Evolutionary conservation across 2,888 invertebrate species (phyloP), one percentile per base, ranked within the genome.

Genomic region (Oscheius myriophilus): DNA sequence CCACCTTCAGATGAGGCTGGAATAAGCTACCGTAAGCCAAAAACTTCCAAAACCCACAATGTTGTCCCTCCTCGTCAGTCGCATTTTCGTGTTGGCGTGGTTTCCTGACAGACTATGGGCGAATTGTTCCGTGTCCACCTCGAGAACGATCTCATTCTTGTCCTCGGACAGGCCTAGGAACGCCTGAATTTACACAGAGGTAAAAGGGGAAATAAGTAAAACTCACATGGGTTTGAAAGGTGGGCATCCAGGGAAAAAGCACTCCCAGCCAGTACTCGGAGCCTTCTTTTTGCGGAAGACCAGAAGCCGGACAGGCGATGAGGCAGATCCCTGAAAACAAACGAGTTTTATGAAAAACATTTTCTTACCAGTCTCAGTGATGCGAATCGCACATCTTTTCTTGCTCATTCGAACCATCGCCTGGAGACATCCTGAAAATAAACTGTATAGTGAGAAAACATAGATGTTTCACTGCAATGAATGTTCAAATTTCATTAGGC

Each of bases 371-470:
- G n/a, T 18, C n/a, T 49, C 49, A 18, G 43, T 59, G 21, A 67
- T 67, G 14, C 52, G 45, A 14, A 67, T 53, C 7, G 59, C 52
- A 23, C 62, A 67, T 21, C 52, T 67, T 41, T 67, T 59, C 26
- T 41, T 59, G 45, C 67, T 61, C 59, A 67, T 61, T n/a, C 53
- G 51, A 11, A 43, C 25, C 59, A 67, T 59, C 42, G 67, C 59
- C 11, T 23, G 18, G 9, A 67, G 18, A 25, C 67, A 67, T 51
- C 46, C 67, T 67, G 33, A 43, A 67, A 42, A 7, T 18, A 2
- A n/a, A n/a, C 4, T 18, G 53, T 7, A 51, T 33, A 33, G 23
- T 7, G 4, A 23, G 43, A 25, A 18, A 21, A 25, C 52, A 18
- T 12, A 43, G 21, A n/a, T n/a, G n/a, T n/a, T 33, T 33, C 9